phyloP scores from a whole-genome alignment of 2,888 invertebrate species.

The Thymelicus lineola region DNA sequence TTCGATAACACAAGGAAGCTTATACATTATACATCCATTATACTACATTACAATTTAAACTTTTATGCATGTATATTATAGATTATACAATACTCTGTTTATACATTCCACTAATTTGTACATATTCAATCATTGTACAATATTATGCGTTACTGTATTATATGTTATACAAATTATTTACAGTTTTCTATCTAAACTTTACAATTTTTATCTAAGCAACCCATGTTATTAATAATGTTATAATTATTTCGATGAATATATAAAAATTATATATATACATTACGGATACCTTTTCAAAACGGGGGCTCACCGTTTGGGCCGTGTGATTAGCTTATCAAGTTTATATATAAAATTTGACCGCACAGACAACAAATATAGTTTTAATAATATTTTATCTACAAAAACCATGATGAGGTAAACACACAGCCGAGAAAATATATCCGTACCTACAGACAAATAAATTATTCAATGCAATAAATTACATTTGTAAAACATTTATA shows the following conservation, averaged over 20 bases:
- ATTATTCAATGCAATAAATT: conserved; percentile 7
- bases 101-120: conserved; percentile 28
- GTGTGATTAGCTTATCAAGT: conserved; percentile 61
- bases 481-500: conserved; percentile 14
- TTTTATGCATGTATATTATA: conserved; percentile 6
- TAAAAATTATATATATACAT: conserved; percentile 36
- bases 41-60: conserved; percentile 32
- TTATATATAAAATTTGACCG: conserved; percentile 42
- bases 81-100: conserved; percentile 31
- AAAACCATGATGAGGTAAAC: conserved; percentile 59
- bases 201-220: conserved; percentile 26
- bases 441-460: conserved; percentile 43
- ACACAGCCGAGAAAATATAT: conserved; percentile 69
- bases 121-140: conserved; percentile 36
- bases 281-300: conserved; percentile 70
- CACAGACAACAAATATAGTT: conserved; percentile 12
- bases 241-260: conserved; percentile 35
- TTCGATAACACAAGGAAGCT: conserved; percentile 42
- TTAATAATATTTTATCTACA: conserved; percentile 34
- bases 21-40: conserved; percentile 28
- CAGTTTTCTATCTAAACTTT: conserved; percentile 38
- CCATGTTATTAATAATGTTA: conserved; percentile 14
- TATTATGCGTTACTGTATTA: conserved; percentile 33
- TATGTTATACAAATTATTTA: conserved; percentile 45
- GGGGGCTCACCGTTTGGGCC: conserved; percentile 79